These are phyloP conservation scores for Chaetura pelagica DNA, from an alignment of 2,113 vertebrate species.

Conservation along the genomic window DNA sequence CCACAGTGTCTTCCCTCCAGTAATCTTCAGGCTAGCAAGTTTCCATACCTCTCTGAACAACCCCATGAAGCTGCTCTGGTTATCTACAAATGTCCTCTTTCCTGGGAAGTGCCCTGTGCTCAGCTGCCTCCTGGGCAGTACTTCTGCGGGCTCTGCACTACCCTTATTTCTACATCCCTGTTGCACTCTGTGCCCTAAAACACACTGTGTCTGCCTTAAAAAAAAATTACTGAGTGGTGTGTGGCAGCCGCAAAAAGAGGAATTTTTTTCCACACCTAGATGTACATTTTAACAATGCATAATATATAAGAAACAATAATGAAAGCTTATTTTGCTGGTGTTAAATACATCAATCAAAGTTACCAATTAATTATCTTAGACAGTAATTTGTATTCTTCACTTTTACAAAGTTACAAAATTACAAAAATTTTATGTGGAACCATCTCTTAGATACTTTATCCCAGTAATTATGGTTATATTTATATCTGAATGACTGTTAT, in stretches of 20 bases:
- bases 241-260: neutral
- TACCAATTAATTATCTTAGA: neutral
- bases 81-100: neutral
- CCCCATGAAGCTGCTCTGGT: neutral
- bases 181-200: neutral
- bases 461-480: slow-evolving; percentile 33
- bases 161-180: neutral
- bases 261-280: neutral
- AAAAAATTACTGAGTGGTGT: neutral
- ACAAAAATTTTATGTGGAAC: neutral
- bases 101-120: neutral
- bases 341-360: neutral
- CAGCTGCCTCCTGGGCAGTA: neutral
- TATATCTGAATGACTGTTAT: slow-evolving; percentile 24
- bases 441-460: neutral
- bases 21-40: neutral
- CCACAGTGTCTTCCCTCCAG: neutral
- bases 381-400: neutral
- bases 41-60: neutral
- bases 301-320: neutral
- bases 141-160: neutral
- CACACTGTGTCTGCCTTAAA: neutral
- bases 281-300: neutral
- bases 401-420: neutral
- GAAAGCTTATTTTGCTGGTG: neutral